Base-by-base conservation (phyloP, 64 coral and sea anemone species). In the Dendronephthya gigantea region DNA sequence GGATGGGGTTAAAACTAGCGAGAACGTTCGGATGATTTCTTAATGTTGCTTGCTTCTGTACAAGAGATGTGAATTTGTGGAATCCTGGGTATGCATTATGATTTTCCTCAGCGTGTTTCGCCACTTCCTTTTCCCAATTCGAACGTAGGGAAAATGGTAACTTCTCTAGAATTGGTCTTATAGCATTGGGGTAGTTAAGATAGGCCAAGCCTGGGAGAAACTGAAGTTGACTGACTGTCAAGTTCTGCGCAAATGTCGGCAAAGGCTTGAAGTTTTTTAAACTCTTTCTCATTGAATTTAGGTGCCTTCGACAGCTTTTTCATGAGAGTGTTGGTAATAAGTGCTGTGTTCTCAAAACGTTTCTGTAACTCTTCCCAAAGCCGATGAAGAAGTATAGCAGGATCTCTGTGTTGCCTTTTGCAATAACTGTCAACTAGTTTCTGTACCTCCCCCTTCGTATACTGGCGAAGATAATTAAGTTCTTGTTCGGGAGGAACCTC, bases 41-140 rank as follows among this genome's bases (percentile, higher is more conserved):
- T 45, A 45, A 45, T 45, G 41, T 45, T 45, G 41, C 41, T 45
- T 45, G 69, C 11, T 75, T 37, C 25, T 28, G n/a, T 75, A 75
- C 34, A 13, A 75, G 4, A 30, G 23, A 2, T 75, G 69, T 33
- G 25, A 75, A 75, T 13, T 37, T 34, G 34, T 75, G 69, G n/a
- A 75, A 75, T 37, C 69, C 30, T 14, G 69, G 69, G 17, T 75
- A 75, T 31, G 69, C 35, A 75, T 75, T 33, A 2, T 75, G 69
- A 16, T 75, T 34, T 16, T 37, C 35, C 12, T 75, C 69, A 75
- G 30, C 69, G 15, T 75, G 30, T 75, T 75, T 30, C 1, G 35
- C 69, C 9, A 75, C 69, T 31, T 34, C 69, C 69, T 75, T 75
- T 75, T 75, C 66, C 66, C 66, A 70, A 4, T 75, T 75, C 25